These are phyloP conservation scores for Pediacus dermestoides DNA, from an alignment of 2,888 invertebrate genomes.

Conservation along the genomic window DNA sequence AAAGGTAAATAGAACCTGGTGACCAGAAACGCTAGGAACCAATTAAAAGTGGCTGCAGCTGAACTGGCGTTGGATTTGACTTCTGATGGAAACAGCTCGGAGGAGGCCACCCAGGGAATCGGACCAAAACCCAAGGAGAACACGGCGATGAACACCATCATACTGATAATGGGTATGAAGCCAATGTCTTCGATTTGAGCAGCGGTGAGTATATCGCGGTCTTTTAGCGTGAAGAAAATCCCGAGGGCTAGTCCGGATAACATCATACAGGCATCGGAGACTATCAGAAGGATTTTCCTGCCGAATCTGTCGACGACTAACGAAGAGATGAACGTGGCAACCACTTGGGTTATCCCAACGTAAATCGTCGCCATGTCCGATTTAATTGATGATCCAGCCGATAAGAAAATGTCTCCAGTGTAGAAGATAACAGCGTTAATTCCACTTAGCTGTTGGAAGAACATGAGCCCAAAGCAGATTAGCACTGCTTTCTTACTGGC, in stretches of 20 bases:
- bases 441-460: slow-evolving; percentile 83
- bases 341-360: slow-evolving; percentile 76
- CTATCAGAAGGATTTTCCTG: slow-evolving; percentile 70
- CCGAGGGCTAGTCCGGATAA: slow-evolving; percentile 67
- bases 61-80: slow-evolving; percentile 76
- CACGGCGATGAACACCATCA: slow-evolving; percentile 72
- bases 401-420: slow-evolving; percentile 65
- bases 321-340: slow-evolving; percentile 70
- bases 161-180: slow-evolving; percentile 70
- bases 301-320: slow-evolving; percentile 77
- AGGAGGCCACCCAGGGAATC: slow-evolving; percentile 82
- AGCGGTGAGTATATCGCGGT: slow-evolving; percentile 36
- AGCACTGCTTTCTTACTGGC: slow-evolving; percentile 63
- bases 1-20: slow-evolving; percentile 68
- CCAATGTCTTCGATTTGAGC: slow-evolving; percentile 55
- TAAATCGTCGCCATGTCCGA: slow-evolving; percentile 55
- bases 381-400: slow-evolving; percentile 58
- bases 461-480: slow-evolving; percentile 77
- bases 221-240: slow-evolving; percentile 60
- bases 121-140: slow-evolving; percentile 84
- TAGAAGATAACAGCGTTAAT: slow-evolving; percentile 83
- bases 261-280: slow-evolving; percentile 70
- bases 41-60: slow-evolving; percentile 78
- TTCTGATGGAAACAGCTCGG: slow-evolving; percentile 77
- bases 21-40: slow-evolving; percentile 76